Percentiles rank a stretch among this genome's conserved stretches.
These are phyloP conservation scores for Arctopsyche grandis DNA, from an alignment of 1,140 invertebrate species.

Conservation along the genomic window DNA sequence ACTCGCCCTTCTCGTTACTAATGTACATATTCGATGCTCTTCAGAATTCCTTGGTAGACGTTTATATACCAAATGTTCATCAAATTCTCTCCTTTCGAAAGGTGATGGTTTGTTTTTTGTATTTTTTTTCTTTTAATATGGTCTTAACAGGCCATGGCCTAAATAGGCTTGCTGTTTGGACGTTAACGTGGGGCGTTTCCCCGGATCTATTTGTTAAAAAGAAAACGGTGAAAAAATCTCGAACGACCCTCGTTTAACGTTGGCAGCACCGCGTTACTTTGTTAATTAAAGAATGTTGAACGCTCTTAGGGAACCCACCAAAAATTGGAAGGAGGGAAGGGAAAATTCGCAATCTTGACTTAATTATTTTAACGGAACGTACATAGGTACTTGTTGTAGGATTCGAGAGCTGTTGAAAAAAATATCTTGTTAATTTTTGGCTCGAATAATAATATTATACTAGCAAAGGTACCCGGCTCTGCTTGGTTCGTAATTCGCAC, in stretches of 20 bases:
- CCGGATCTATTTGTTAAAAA: background rate
- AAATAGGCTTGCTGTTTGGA: background rate
- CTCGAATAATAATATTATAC: background rate
- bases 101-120: too few species aligned
- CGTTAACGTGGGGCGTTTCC: background rate
- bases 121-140: too few species aligned
- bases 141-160: background rate
- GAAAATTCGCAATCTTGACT: conserved; percentile 26
- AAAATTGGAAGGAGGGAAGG: background rate
- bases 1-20: background rate
- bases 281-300: conserved; percentile 34
- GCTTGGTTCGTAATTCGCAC: too few species aligned
- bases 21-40: too few species aligned
- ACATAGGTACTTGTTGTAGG: background rate
- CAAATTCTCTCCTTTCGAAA: too few species aligned
- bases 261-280: conserved; percentile 27
- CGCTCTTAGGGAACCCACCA: background rate
- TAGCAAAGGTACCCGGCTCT: too few species aligned
- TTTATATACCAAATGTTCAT: too few species aligned
- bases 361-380: conserved; percentile 6
- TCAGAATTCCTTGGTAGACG: too few species aligned
- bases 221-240: conserved; percentile 4
- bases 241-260: conserved; percentile 25
- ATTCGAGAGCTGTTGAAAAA: background rate
- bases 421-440: background rate